A percentile compares a stretch with the other conserved stretches of the same genome.
Conservation (phyloP, 2,888 invertebrate genomes). For the Eumerus sabulonum region DNA sequence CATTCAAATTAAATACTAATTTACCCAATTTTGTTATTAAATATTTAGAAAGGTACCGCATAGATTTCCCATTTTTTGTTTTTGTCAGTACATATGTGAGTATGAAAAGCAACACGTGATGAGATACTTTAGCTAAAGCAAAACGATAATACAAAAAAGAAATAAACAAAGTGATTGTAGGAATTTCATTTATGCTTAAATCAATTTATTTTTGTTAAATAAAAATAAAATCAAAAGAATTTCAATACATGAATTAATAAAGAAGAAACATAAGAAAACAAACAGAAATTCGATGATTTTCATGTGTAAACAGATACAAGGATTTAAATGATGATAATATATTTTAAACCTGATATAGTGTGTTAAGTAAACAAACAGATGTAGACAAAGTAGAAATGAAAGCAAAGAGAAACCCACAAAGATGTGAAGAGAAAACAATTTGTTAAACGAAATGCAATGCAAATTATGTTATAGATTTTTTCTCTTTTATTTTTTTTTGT, state of each 20-base stretch:
- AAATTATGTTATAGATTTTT: conserved; percentile 43
- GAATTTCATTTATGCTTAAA: conserved; percentile 19
- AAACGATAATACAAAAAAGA: conserved; percentile 11
- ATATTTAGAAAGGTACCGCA: too few species aligned
- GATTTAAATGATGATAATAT: conserved; percentile 29
- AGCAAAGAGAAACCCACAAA: conserved; percentile 28
- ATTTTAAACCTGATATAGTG: conserved; percentile 32
- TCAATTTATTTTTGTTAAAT: conserved; percentile 22
- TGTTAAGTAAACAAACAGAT: too few species aligned
- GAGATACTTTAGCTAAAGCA: neutral
- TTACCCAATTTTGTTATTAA: too few species aligned
- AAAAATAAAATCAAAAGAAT: too few species aligned
- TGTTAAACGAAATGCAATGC: conserved; percentile 46
- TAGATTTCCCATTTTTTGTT: too few species aligned
- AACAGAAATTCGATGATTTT: conserved; percentile 17
- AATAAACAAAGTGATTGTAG: conserved; percentile 40
- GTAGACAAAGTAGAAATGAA: neutral
- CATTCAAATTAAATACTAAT: too few species aligned
- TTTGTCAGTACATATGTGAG: too few species aligned
- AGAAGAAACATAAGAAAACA: too few species aligned
- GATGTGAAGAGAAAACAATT: conserved; percentile 27
- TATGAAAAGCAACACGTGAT: too few species aligned
- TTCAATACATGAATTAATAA: too few species aligned
- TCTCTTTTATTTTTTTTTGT: conserved; percentile 36
- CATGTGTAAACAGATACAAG: conserved; percentile 39